Evolutionary conservation across 2,113 vertebrate genomes (phyloP), one percentile per base, ranked within the genome.

Genomic region (Pollachius pollachius): DNA sequence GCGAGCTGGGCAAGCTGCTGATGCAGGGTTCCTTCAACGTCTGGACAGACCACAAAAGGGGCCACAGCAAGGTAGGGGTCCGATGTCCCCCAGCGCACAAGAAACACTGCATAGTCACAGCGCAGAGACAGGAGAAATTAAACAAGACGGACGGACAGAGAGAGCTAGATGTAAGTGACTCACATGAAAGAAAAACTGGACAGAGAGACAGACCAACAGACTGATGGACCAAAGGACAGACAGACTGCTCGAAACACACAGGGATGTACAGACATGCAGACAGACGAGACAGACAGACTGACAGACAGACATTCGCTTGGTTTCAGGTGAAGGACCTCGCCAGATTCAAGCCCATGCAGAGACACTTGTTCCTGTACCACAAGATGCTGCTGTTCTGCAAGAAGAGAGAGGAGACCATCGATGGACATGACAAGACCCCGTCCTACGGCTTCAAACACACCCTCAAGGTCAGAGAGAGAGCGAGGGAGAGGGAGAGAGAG

Each of bases 391-490:
- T 97, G 62, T 98, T 99, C 85, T 99, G 97, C 84, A 98, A 98
- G 89, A 97, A 95, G 62, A 90, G 94, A 3, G 97, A 98, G 27
- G 94, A 98, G 69, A 93, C 92, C 23, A 88, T 90, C 0, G 94
- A 96, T 7, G 94, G 94, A 15, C 94, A 97, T 1, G 95, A 97
- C 78, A 94, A 94, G 64, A 92, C 92, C 0, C 95, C 96, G 3
- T 96, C 92, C 11, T 98, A 98, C 90, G 94, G 95, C 87, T 99
- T 97, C 87, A 97, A 97, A 83, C 95, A 98, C 84, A 94, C 93
- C 0, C 81, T 99, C 67, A 96, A 98, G 96, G 97, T 97, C 88
- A 89, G 81, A 63, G 15, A 62, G 15, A 37, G n/a, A 60, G 19
- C 5, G 5, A 30, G 30, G 3, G 30, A 30, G 30, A 30, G 30